Evolutionary conservation across 1,140 invertebrate genomes (phyloP), one percentile per base, ranked within the genome.

Genomic region (Pentalonia nigronervosa): DNA sequence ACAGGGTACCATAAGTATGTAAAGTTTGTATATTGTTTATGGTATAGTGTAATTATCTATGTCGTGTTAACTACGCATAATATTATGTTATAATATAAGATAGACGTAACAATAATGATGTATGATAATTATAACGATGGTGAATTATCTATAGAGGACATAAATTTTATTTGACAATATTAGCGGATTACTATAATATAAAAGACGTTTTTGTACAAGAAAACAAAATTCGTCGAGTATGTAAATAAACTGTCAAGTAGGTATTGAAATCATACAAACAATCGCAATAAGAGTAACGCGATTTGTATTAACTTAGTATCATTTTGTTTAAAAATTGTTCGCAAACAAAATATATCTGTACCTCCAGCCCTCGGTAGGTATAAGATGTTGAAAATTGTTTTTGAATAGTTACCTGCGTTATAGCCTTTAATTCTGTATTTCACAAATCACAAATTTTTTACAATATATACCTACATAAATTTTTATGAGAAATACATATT

Each of bases 1-100:
- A 89, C 87, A 89, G 87, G 87, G 87, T 89, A 56, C 45, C 50
- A 50, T 50, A 36, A 50, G 48, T 36, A 25, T 89, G 48, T 89
- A 87, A 87, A 87, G 30, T 34, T n/a, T 87, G 47, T 87, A 84
- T 25, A 84, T 84, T 45, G 41, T 45, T 41, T 25, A 84, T 41
- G 23, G 83, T 84, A 41, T 84, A 84, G 21, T 41, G 3, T 25
- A 45, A 36, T 83, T 21, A 83, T 83, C 34, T 23, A 83, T 83
- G 36, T n/a, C 7, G 21, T 36, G 76, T 83, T 83, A 9, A 83
- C 76, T 36, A 67, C 7, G 76, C 34, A 83, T 36, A 36, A 76
- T 81, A 81, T 41, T 41, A 41, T 41, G 20, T 36, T 17, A 7
- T 9, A 23, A 41, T 23, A 36, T 83, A 83, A 76, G 60, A 4